phyloP scores from a whole-genome alignment of 35 echinoderm and acorn worm species.

The Patiria miniata region DNA sequence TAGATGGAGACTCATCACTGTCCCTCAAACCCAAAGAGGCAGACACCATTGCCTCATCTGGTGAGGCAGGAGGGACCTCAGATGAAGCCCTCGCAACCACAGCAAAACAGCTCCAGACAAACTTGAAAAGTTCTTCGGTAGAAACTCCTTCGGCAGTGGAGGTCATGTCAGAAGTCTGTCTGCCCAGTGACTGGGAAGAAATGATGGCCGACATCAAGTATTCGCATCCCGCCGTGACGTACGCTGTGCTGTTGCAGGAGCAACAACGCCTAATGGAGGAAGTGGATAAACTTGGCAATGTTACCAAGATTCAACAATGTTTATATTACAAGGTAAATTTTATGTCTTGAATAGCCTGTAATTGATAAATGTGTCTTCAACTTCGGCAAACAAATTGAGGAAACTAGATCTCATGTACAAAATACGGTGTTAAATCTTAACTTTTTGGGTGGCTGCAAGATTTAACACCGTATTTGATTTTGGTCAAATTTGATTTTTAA shows the following conservation, averaged over 20 bases:
- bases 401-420: no score
- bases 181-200: constrained; percentile 34
- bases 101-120: neutral
- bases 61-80: neutral
- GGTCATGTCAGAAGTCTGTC: no score
- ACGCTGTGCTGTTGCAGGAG: constrained; percentile 24
- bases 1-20: neutral
- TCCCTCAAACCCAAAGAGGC: neutral
- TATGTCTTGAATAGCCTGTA: no score
- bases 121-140: no score
- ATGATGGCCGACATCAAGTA: constrained; percentile 29
- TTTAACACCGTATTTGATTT: no score
- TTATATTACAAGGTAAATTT: no score
- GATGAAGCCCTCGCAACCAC: neutral
- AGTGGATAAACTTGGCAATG: neutral
- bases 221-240: constrained; percentile 31
- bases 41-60: neutral
- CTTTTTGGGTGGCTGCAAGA: no score
- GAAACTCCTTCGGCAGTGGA: neutral
- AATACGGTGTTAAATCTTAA: no score
- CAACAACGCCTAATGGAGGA: constrained; percentile 18
- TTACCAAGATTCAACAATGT: no score
- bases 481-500: no score
- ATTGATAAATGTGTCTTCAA: no score
- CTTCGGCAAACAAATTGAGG: no score